A percentile compares a stretch with the other conserved stretches of the same genome.
Evolutionary conservation across 2,888 invertebrate genomes (phyloP).

Genomic region (Smittia aterrima): DNA sequence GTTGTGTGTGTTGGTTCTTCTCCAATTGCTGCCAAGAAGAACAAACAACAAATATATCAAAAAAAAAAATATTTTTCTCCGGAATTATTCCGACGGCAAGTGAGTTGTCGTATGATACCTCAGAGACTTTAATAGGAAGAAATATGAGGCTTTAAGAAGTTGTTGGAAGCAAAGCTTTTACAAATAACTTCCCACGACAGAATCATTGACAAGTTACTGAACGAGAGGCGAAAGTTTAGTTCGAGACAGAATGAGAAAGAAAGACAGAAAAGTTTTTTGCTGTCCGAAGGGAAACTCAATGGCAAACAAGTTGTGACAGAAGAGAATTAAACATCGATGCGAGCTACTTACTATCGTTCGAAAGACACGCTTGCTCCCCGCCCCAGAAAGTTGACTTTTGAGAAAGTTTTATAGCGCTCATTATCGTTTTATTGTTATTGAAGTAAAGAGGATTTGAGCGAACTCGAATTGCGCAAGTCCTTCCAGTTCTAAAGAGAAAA

Average conservation of each 20-base stretch:
- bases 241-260: no score
- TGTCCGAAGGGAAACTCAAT: no score
- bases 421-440: constrained; percentile 1
- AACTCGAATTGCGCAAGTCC: background rate
- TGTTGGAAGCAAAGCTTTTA: no score
- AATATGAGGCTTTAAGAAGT: no score
- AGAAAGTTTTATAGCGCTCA: background rate
- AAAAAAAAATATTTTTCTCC: no score
- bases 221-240: no score
- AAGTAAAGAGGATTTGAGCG: background rate
- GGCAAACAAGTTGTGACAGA: background rate
- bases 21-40: background rate
- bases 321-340: constrained; percentile 3
- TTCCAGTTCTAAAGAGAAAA: constrained; percentile 2
- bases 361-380: background rate
- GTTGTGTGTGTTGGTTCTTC: background rate
- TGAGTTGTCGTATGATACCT: no score
- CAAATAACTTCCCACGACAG: no score
- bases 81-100: no score
- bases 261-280: no score
- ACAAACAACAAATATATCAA: constrained; percentile 11
- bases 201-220: no score
- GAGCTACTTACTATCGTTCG: background rate
- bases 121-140: no score
- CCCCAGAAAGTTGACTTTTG: background rate